phyloP scores from a whole-genome alignment of 2,888 invertebrate genomes.

The Acleris literana region DNA sequence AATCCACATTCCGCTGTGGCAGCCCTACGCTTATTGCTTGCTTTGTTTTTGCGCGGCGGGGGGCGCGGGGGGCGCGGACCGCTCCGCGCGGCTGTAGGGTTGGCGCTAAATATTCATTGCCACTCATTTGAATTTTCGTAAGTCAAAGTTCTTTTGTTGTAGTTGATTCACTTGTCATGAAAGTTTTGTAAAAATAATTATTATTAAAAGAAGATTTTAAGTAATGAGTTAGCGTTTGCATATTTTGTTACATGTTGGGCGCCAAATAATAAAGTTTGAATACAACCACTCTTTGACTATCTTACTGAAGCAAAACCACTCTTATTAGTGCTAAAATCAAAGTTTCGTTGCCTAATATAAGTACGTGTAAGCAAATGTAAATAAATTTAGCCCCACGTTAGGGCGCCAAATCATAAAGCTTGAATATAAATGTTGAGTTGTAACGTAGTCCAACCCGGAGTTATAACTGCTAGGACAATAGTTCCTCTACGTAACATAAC shows the following conservation, averaged over 20 bases:
- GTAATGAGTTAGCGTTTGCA: too few species aligned
- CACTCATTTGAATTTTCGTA: slow-evolving; percentile 29
- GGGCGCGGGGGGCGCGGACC: slow-evolving; percentile 37
- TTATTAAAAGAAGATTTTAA: too few species aligned
- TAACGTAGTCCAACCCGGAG: background rate
- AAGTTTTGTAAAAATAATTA: too few species aligned
- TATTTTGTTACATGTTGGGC: too few species aligned
- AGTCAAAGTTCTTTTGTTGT: background rate
- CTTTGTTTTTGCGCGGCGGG: slow-evolving; percentile 65
- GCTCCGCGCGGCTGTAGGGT: slow-evolving; percentile 43
- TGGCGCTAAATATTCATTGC: slow-evolving; percentile 37
- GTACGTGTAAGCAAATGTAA: too few species aligned
- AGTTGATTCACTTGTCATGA: too few species aligned
- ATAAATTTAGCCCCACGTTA: too few species aligned
- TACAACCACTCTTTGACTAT: too few species aligned
- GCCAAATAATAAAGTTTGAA: too few species aligned
- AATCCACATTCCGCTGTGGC: slow-evolving; percentile 44
- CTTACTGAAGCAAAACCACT: background rate
- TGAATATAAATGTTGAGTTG: background rate
- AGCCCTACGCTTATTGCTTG: slow-evolving; percentile 68
- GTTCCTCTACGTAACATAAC: too few species aligned
- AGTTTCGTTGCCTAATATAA: background rate
- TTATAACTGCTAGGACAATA: too few species aligned
- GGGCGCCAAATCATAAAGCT: too few species aligned
- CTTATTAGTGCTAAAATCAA: background rate